Conservation (phyloP, 2,797 vertebrate species). For the Enteromius argenteus region DNA sequence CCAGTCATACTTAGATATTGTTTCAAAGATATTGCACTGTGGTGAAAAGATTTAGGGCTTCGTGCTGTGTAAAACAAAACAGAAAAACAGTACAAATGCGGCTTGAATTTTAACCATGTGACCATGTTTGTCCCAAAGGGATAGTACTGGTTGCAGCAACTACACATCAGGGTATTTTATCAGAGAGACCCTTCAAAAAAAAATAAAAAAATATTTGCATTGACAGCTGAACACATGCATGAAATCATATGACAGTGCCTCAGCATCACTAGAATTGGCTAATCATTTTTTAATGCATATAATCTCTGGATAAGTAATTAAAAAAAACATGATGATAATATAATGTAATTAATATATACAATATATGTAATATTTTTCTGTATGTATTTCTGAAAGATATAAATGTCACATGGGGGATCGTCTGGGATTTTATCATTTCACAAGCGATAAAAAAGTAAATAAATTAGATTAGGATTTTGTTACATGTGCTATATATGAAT, state of each 20-base stretch:
- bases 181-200: background rate
- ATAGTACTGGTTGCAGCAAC: background rate
- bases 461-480: no score
- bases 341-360: background rate
- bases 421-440: background rate
- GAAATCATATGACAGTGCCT: background rate
- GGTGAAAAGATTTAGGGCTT: constrained; percentile 23
- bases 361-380: background rate
- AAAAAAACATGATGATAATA: background rate
- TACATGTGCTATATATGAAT: no score
- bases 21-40: constrained; percentile 36
- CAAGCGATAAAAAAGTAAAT: background rate
- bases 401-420: background rate
- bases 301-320: background rate
- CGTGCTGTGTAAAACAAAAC: constrained; percentile 14
- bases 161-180: background rate
- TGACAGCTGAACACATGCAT: background rate
- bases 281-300: background rate
- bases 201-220: background rate
- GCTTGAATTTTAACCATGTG: background rate
- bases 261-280: background rate
- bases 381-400: background rate
- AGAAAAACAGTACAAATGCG: constrained; percentile 5
- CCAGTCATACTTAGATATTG: constrained; percentile 19
- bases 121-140: background rate